Conservation (phyloP, 2,797 vertebrate species). For the Vireo griseus region DNA sequence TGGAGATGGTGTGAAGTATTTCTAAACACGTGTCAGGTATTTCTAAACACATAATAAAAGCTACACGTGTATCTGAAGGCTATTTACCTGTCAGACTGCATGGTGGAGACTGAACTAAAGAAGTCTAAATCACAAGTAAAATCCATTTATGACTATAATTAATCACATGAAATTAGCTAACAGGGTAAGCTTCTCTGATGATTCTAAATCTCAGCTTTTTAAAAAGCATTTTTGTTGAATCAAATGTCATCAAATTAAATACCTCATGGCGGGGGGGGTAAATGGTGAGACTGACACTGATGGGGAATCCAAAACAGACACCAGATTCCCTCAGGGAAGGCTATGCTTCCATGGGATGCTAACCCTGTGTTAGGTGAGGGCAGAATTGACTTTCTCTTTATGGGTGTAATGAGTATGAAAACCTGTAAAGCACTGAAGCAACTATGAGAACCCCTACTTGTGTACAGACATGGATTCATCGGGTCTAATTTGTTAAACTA, state of each 20-base stretch:
- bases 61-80: not conserved
- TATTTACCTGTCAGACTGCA: not conserved
- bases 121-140: not conserved
- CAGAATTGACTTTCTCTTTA: not conserved
- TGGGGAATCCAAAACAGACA: not conserved
- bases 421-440: not conserved
- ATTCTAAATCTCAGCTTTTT: not conserved
- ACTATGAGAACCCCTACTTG: not conserved
- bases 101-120: not conserved
- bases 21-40: not conserved
- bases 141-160: not conserved
- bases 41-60: not conserved
- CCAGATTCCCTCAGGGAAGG: accelerated
- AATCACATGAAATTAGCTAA: not conserved
- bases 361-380: not conserved
- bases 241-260: not conserved
- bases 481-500: not conserved
- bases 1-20: not conserved
- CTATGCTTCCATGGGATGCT: not conserved
- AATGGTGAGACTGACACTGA: accelerated
- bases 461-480: not conserved
- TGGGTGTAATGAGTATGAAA: not conserved
- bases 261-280: not conserved
- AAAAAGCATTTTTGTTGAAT: not conserved
- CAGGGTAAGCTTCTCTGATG: not conserved